Evolutionary conservation across 2,113 vertebrate genomes (phyloP).

Genomic region (Emydura subglobosa): DNA sequence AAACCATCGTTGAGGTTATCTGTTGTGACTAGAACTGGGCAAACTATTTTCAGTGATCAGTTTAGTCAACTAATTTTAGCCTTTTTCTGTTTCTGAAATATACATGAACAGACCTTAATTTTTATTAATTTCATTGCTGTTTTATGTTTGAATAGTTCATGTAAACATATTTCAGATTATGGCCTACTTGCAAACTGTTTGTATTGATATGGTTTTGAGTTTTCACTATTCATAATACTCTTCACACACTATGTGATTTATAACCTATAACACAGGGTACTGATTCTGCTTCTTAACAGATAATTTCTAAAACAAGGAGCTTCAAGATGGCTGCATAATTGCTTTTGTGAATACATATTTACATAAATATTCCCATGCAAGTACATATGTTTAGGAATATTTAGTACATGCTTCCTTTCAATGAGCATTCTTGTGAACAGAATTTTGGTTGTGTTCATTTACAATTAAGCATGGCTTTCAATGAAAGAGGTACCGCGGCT

Average conservation of each 20-base stretch:
- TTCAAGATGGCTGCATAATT: neutral
- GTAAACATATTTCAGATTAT: neutral
- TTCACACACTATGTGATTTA: neutral
- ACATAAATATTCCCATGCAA: neutral
- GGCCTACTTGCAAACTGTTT: neutral
- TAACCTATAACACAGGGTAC: neutral
- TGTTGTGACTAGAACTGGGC: neutral
- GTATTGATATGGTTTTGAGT: fast-evolving
- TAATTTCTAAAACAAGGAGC: neutral
- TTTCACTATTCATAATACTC: neutral
- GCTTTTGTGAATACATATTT: neutral
- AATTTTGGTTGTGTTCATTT: too few species aligned
- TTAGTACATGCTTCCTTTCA: too few species aligned
- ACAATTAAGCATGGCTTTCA: too few species aligned
- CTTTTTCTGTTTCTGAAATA: neutral
- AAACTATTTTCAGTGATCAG: neutral
- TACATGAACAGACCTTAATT: neutral
- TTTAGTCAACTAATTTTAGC: neutral
- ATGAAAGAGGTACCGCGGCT: too few species aligned
- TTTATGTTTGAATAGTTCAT: too few species aligned
- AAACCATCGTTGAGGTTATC: neutral
- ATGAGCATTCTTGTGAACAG: too few species aligned
- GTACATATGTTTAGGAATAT: neutral
- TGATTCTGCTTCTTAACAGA: neutral
- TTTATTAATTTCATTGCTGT: neutral